Evolutionary conservation across 2,888 invertebrate species (phyloP).

Genomic region (Eurytoma californica): DNA sequence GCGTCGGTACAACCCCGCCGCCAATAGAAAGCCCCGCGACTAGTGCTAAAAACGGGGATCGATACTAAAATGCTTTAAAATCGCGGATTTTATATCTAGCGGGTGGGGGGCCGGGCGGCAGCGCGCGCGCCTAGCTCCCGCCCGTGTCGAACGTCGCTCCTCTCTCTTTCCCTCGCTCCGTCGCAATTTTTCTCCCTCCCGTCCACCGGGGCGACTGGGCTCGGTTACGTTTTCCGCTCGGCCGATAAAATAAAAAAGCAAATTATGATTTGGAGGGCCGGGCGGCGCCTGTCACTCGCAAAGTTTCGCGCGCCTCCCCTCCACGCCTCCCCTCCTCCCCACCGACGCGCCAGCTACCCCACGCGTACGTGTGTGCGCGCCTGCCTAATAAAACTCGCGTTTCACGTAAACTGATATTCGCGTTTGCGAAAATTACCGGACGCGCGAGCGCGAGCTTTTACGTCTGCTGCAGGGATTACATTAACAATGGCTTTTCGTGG

Average conservation of each 20-base stretch:
- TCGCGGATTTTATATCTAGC: conserved; percentile 78
- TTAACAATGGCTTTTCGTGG: conserved; percentile 56
- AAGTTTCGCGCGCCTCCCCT: conserved; percentile 50
- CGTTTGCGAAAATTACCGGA: conserved; percentile 57
- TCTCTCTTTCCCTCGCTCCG: conserved; percentile 40
- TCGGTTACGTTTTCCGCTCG: conserved; percentile 57
- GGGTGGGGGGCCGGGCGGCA: conserved; percentile 32
- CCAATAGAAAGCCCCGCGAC: conserved; percentile 71
- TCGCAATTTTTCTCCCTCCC: conserved; percentile 54
- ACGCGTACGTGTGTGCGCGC: too few relatives aligned
- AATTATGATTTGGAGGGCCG: conserved; percentile 57
- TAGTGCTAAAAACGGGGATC: conserved; percentile 80
- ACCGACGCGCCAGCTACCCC: background rate
- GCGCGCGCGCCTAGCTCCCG: background rate
- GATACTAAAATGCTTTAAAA: conserved; percentile 82
- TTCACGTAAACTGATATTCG: conserved; percentile 57
- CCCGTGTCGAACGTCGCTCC: conserved; percentile 17
- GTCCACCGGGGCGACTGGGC: conserved; percentile 9
- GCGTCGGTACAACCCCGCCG: conserved; percentile 68
- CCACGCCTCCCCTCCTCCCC: background rate
- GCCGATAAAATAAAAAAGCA: conserved; percentile 57
- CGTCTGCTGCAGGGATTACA: conserved; percentile 58
- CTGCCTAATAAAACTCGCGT: conserved; percentile 57
- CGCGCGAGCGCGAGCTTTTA: conserved; percentile 53
- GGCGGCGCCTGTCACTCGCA: conserved; percentile 57